phyloP scores from a whole-genome alignment of 2,113 vertebrate genomes.

The Nycticryphes semicollaris region DNA sequence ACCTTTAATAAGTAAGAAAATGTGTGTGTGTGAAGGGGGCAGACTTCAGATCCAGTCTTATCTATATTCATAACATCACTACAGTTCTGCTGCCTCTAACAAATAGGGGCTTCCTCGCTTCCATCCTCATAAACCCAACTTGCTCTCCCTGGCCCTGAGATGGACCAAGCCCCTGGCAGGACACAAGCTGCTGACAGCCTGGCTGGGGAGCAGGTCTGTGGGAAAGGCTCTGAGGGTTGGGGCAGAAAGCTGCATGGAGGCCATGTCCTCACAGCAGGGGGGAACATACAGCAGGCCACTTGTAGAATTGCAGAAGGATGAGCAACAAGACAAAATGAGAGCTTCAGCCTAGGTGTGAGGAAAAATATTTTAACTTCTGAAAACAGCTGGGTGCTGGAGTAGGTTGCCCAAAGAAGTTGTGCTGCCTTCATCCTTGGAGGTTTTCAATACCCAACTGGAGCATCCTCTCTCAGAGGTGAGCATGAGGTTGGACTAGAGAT shows the following conservation, averaged over 20 bases:
- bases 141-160: no score
- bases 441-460: neutral
- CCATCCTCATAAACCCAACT: neutral
- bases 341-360: neutral
- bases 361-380: neutral
- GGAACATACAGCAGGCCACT: neutral
- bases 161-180: neutral
- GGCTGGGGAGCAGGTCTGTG: neutral
- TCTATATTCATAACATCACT: accelerated
- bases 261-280: neutral
- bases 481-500: neutral
- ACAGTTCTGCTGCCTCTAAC: neutral
- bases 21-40: neutral
- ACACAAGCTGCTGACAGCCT: neutral
- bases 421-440: accelerated
- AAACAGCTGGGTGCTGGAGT: neutral
- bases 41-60: neutral
- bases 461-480: neutral
- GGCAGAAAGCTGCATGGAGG: accelerated
- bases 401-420: neutral
- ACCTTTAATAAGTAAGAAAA: neutral
- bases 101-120: neutral
- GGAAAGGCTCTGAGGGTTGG: neutral
- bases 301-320: neutral
- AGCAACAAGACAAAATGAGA: neutral